Base-by-base conservation (phyloP, 2,888 invertebrate species). In the Drosophila atripex region DNA sequence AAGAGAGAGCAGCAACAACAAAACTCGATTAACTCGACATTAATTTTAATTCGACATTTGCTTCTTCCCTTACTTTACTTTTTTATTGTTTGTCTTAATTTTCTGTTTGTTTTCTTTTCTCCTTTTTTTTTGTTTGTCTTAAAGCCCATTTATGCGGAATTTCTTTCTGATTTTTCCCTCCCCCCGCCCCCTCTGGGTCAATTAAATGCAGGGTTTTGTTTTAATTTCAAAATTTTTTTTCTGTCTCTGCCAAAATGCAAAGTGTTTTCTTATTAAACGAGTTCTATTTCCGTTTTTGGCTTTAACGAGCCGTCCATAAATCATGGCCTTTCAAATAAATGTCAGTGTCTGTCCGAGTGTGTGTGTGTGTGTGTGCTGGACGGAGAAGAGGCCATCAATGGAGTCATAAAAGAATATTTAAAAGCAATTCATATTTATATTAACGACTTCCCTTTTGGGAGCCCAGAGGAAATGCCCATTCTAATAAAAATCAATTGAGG, bases 11-110 rank as follows among this genome's bases (percentile, higher is more conserved):
- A 78, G 75, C 69, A 76, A 83, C 83, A 87, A 86, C 87, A 80
- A 87, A 90, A 89, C 88, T 90, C 89, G 89, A 89, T 90, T 90
- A 89, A 89, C 86, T 85, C 78, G 77, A 88, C 90, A 90, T 90
- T 88, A 89, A 87, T 90, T 89, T 89, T 87, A 89, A 90, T 87
- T 90, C 89, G 89, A 90, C 89, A 71, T 83, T 88, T 85, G 86
- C 82, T n/a, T 65, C 60, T 23, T 52, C 61, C 21, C 46, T 55
- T 60, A 60, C 49, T 49, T 66, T 50, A 45, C 58, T 70, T 74
- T 71, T 77, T 68, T 65, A 46, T 65, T 78, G 64, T 73, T 73
- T 76, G 73, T 58, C 71, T 77, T 65, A 53, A 63, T 65, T 76
- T 61, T 50, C 51, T 76, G 39, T 63, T 61, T 55, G 43, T 43